Conservation (phyloP, 35 echinoderm and acorn worm species). For the Apostichopus parvimensis region DNA sequence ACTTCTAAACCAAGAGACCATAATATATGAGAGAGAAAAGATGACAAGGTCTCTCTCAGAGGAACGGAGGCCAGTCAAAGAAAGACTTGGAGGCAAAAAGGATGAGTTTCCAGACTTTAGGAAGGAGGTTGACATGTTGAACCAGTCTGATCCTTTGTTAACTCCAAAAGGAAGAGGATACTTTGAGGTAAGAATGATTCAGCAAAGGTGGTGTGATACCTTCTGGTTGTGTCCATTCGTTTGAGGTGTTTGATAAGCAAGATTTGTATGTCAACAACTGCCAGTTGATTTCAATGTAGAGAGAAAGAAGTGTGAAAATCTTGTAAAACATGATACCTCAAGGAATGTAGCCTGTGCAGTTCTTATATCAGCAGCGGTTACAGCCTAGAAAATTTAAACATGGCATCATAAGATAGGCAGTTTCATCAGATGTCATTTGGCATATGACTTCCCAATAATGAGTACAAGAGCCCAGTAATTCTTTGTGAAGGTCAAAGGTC, state of each 20-base stretch:
- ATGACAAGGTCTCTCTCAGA: constrained; percentile 42
- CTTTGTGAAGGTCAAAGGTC: too few relatives aligned
- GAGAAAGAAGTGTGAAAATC: too few relatives aligned
- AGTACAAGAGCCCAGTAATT: too few relatives aligned
- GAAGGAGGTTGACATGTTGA: constrained; percentile 48
- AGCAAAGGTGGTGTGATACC: not conserved
- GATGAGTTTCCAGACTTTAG: constrained; percentile 59
- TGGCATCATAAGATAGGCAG: too few relatives aligned
- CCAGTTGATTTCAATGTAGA: too few relatives aligned
- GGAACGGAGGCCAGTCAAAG: constrained; percentile 54
- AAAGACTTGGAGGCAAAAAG: constrained; percentile 47
- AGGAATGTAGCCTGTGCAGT: too few relatives aligned
- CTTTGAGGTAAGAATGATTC: constrained; percentile 43
- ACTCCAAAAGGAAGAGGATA: constrained; percentile 50
- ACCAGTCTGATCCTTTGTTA: constrained; percentile 33
- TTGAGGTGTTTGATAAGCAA: not conserved
- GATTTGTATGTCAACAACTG: not conserved
- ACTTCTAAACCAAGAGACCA: constrained; percentile 39
- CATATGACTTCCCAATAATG: too few relatives aligned
- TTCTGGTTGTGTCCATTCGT: not conserved
- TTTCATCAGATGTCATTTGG: too few relatives aligned
- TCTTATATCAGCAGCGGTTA: too few relatives aligned
- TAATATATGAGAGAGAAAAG: constrained; percentile 52
- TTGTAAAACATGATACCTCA: too few relatives aligned
- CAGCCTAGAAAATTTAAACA: too few relatives aligned